These are phyloP conservation scores for Hymenochirus boettgeri DNA, from an alignment of 2,113 vertebrate genomes.

Conservation along the genomic window DNA sequence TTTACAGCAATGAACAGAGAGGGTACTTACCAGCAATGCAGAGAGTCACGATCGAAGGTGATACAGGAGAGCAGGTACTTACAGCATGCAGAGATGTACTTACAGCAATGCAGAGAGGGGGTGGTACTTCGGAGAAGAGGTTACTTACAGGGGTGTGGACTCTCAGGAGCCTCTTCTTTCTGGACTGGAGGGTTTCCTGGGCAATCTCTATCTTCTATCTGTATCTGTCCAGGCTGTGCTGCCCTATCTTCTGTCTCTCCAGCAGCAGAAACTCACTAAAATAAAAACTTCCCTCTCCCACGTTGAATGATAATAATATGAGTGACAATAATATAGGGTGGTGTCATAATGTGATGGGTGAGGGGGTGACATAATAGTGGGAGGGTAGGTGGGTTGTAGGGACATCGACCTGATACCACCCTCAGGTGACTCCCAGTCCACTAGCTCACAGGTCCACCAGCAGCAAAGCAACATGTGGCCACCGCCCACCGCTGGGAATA, in stretches of 20 bases:
- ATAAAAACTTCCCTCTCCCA: not conserved
- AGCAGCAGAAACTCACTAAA: not conserved
- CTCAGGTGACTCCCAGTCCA: conserved; percentile 1
- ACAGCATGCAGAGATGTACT: no score
- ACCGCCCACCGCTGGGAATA: not conserved
- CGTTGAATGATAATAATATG: not conserved
- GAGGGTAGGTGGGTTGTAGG: not conserved
- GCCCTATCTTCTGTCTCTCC: conserved; percentile 71
- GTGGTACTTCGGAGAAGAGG: no score
- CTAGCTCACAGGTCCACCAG: not conserved
- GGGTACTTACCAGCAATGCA: no score
- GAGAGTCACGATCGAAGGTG: no score
- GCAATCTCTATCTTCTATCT: conserved; percentile 75
- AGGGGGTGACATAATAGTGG: not conserved
- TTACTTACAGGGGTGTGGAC: conserved; percentile 93
- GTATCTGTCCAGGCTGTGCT: conserved; percentile 86
- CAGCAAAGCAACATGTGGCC: conserved; percentile 9
- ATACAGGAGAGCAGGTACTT: no score
- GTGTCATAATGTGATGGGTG: not conserved
- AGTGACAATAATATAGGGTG: not conserved
- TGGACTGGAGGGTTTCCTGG: conserved; percentile 72
- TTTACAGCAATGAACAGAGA: no score
- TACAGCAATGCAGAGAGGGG: no score
- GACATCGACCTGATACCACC: not conserved
- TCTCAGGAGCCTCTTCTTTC: conserved; percentile 75